phyloP scores from a whole-genome alignment of 2,888 invertebrate species.

The Campopleginae sp. region DNA sequence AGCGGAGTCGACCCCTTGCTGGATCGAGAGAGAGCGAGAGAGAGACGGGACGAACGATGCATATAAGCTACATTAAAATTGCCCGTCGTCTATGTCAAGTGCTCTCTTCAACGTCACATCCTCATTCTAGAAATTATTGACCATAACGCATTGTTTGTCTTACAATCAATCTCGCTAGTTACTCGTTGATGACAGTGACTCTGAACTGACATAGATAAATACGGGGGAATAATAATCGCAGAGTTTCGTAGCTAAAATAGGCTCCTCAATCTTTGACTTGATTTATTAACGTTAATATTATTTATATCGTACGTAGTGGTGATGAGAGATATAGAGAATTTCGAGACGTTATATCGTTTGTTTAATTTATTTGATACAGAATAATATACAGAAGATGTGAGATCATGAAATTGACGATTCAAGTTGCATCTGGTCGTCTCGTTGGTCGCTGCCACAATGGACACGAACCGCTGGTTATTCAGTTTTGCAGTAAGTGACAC shows the following conservation, averaged over 20 bases:
- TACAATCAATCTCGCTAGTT: conserved; percentile 67
- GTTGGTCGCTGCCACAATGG: background rate
- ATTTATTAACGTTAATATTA: background rate
- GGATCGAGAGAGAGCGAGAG: no score
- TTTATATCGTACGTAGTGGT: background rate
- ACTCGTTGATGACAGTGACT: conserved; percentile 26
- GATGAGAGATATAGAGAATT: background rate
- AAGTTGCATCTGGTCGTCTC: background rate
- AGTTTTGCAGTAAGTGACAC: background rate
- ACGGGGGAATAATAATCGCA: background rate
- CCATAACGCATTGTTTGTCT: conserved; percentile 77
- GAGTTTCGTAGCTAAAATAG: background rate
- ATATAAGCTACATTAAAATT: conserved; percentile 24
- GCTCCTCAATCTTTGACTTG: background rate
- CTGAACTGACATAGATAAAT: background rate
- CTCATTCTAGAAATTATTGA: conserved; percentile 78
- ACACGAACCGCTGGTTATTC: background rate
- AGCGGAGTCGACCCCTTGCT: background rate
- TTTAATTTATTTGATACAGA: background rate
- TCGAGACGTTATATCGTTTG: background rate
- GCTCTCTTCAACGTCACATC: conserved; percentile 76
- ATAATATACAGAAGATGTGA: background rate
- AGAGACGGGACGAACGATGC: conserved; percentile 1
- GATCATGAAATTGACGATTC: background rate
- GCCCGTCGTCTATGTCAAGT: conserved; percentile 49